A percentile compares a stretch with the other conserved stretches of the same genome.
Evolutionary conservation across 1,140 invertebrate genomes (phyloP).

Genomic region (Homalodisca vitripennis): DNA sequence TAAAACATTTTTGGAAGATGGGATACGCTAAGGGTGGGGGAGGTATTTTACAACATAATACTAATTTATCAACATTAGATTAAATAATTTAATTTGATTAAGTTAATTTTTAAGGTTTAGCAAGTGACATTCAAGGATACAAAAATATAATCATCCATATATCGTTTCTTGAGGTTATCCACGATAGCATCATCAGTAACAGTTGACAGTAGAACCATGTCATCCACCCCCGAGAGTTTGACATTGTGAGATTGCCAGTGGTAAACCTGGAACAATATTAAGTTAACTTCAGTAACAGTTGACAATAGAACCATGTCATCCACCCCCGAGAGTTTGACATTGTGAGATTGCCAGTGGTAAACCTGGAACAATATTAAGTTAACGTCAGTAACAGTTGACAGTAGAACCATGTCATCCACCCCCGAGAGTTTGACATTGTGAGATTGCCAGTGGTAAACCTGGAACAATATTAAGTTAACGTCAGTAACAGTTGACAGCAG

Average conservation of each 20-base stretch:
- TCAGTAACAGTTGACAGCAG: conserved; percentile 67
- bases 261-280: conserved; percentile 57
- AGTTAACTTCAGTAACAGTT: conserved; percentile 58
- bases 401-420: conserved; percentile 76
- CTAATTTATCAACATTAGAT: no score
- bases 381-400: conserved; percentile 58
- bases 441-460: conserved; percentile 78
- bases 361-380: conserved; percentile 51
- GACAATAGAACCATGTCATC: conserved; percentile 77
- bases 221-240: conserved; percentile 73
- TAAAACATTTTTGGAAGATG: no score
- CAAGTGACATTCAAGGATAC: conserved; percentile 63
- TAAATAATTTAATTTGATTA: no score
- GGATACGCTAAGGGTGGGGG: no score
- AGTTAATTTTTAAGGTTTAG: no score
- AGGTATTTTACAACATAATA: no score
- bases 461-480: conserved; percentile 39
- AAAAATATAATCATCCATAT: conserved; percentile 72
- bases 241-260: conserved; percentile 79
- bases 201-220: conserved; percentile 74
- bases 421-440: conserved; percentile 74
- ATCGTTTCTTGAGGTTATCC: conserved; percentile 72
- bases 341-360: conserved; percentile 76
- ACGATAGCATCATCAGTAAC: conserved; percentile 67
- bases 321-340: conserved; percentile 72